Conservation (phyloP, 2,797 vertebrate species). For the Gymnothorax javanicus region DNA sequence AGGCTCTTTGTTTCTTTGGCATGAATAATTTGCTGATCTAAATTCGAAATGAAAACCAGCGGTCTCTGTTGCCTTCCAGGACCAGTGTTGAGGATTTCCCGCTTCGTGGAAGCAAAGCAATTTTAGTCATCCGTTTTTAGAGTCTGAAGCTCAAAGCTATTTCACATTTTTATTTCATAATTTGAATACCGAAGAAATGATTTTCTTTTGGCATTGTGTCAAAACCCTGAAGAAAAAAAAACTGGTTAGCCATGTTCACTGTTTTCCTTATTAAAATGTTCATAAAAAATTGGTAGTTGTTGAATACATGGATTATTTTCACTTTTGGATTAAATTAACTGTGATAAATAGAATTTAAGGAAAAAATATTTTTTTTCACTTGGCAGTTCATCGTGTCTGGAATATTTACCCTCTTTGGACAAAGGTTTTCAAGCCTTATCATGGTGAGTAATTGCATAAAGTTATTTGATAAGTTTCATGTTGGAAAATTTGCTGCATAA, state of each 20-base stretch:
- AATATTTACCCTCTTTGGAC: not conserved
- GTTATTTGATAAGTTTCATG: no score
- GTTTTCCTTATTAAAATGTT: not conserved
- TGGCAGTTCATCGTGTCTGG: not conserved
- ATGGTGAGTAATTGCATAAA: not conserved
- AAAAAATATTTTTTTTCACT: not conserved
- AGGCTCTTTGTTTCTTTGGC: no score
- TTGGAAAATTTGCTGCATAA: no score
- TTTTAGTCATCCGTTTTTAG: no score
- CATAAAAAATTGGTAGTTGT: not conserved
- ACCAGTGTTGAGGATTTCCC: not conserved
- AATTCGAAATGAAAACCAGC: not conserved
- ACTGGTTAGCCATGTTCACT: not conserved
- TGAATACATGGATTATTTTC: not conserved
- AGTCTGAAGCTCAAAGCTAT: no score
- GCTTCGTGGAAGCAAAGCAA: not conserved
- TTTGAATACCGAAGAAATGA: no score
- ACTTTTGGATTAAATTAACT: not conserved
- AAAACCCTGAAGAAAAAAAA: no score
- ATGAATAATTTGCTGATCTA: no score
- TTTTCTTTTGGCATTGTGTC: no score
- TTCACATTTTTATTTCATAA: no score
- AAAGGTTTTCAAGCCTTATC: not conserved
- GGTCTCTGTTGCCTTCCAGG: not conserved
- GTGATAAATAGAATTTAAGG: not conserved